Base-by-base conservation (phyloP, 2,888 invertebrate species). In the Pseudoips prasinana region DNA sequence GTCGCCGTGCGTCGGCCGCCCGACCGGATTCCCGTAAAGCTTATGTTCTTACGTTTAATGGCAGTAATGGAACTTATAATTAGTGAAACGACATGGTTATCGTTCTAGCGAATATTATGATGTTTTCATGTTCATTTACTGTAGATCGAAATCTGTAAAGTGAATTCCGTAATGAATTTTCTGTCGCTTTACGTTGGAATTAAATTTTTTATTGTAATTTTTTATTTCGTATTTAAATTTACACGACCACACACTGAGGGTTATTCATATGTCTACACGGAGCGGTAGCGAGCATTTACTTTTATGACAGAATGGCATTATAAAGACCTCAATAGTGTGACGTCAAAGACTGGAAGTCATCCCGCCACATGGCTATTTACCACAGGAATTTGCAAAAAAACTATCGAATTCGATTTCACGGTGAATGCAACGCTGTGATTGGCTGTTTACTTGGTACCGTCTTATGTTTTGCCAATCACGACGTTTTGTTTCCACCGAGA, bases 271-370 rank as follows among this genome's bases (percentile, higher is more conserved):
- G 36, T 39, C 41, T 38, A 40, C 47, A 50, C 47, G 43, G 51
- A 64, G 57, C 58, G 63, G 63, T 66, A 61, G 57, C 44, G 49
- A 71, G 82, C 83, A 81, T 83, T 83, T 83, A 80, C 58, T 78
- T 75, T 74, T 75, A 66, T 74, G 78, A 61, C 74, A 73, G 73
- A 76, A 73, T 73, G 73, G 69, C 64, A 59, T 61, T 52, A 54
- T 55, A n/a, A n/a, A n/a, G n/a, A n/a, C n/a, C n/a, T 44, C 56
- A 55, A 50, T 49, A 40, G 48, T n/a, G n/a, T n/a, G n/a, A n/a
- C n/a, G n/a, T n/a, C n/a, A n/a, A n/a, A n/a, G n/a, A n/a, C n/a
- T n/a, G n/a, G n/a, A n/a, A n/a, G n/a, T n/a, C n/a, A n/a, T n/a
- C n/a, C n/a, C n/a, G n/a, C n/a, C n/a, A n/a, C n/a, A n/a, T n/a